Evolutionary conservation across 2,113 vertebrate species (phyloP).

Genomic region (Hemiprocne comata): DNA sequence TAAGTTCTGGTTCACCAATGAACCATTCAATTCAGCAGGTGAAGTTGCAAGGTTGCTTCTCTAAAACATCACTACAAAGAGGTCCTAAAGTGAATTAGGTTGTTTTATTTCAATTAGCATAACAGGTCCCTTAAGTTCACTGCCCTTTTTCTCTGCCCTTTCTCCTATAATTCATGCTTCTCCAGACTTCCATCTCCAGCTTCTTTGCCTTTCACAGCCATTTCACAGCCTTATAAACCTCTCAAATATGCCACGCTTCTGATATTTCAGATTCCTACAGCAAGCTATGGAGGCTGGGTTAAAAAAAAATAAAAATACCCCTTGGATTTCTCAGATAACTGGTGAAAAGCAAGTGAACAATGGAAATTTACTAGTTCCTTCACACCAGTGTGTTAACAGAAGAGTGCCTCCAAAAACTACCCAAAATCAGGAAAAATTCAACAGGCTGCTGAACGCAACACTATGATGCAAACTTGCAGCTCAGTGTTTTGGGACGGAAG

Average conservation of each 20-base stretch:
- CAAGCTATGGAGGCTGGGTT: neutral
- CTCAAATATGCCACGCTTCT: neutral
- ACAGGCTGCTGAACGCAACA: neutral
- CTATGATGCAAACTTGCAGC: neutral
- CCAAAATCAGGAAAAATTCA: neutral
- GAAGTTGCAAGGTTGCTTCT: neutral
- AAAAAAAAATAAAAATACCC: neutral
- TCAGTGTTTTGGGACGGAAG: neutral
- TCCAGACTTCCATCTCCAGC: neutral
- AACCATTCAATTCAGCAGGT: neutral
- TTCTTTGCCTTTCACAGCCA: neutral
- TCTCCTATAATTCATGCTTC: neutral
- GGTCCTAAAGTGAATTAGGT: neutral
- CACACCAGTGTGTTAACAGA: neutral
- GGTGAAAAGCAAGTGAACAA: neutral
- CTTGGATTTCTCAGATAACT: neutral
- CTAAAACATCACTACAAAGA: neutral
- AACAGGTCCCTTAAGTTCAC: neutral
- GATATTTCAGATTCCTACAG: neutral
- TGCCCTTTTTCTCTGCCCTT: neutral
- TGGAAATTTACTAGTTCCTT: neutral
- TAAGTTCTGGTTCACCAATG: neutral
- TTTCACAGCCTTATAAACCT: neutral
- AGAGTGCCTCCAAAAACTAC: neutral
- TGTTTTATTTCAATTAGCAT: neutral